Base-by-base conservation (phyloP, 2,113 vertebrate species). In the Hirundichthys speculiger region DNA sequence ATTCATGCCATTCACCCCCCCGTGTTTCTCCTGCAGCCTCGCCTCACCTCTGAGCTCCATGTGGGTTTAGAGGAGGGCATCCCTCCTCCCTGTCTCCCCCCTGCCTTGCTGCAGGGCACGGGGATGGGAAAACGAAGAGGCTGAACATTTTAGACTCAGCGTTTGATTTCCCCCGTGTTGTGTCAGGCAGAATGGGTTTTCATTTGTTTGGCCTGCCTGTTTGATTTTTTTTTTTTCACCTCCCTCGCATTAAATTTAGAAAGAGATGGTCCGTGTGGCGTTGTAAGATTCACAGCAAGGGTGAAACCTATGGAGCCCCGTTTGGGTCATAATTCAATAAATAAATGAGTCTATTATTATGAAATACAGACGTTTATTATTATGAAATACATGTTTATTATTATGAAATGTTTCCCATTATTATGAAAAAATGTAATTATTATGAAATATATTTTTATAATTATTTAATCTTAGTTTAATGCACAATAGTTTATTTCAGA, bases 31-130 rank as follows among this genome's bases (percentile, higher is more conserved):
- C 60, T 84, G 81, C 55, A 71, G 84, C 70, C 30, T 69, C 1
- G 22, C 71, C 67, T 84, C 86, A 86, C 84, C 84, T 82, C 80
- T 61, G 22, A 21, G 59, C 70, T 75, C 80, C n/a, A 46, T 38
- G 52, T 69, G 83, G 79, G 65, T 71, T 84, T 65, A 68, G 55
- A 58, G 19, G 34, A 65, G 47, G 58, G 16, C n/a, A 27, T 27
- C 53, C 45, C 60, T 18, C 52, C 49, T 58, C 65, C 61, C 25
- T 53, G 19, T 57, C 15, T 20, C 22, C 64, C 50, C 68, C 9
- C 3, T 82, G 70, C 62, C 75, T 71, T 79, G 90, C 90, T 86
- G 62, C 66, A 38, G 86, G 92, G 81, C 78, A 82, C 62, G 16
- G 56, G 72, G 60, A 64, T 55, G 73, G 76, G 67, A 41, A 47